A percentile compares a stretch with the other conserved stretches of the same genome.
Conservation (phyloP, 2,888 invertebrate genomes). For the Coremacera marginata region DNA sequence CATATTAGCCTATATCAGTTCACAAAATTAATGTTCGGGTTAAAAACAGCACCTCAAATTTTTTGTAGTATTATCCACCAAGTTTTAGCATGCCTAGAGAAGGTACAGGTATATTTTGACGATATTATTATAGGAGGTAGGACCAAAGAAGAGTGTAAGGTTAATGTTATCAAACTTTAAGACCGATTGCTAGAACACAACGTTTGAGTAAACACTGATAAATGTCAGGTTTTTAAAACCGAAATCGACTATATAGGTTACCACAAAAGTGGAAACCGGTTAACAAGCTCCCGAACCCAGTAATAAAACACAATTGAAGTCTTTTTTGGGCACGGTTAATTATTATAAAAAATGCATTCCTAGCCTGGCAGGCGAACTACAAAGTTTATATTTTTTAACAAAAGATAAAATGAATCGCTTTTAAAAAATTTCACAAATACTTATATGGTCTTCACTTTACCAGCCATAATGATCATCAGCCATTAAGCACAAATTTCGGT, state of each 20-base stretch:
- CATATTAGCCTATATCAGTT: not conserved
- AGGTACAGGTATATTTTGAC: slow-evolving; percentile 31
- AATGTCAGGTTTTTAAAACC: slow-evolving; percentile 31
- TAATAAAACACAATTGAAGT: slow-evolving; percentile 24
- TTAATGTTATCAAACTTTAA: slow-evolving; percentile 1
- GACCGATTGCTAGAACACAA: slow-evolving; percentile 27
- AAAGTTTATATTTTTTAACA: not conserved
- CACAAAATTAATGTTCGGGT: slow-evolving; percentile 21
- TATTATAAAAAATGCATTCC: slow-evolving; percentile 32
- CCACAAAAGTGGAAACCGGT: slow-evolving; percentile 22
- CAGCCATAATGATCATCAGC: slow-evolving; percentile 28
- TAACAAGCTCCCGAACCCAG: not conserved
- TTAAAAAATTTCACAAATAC: slow-evolving; percentile 24
- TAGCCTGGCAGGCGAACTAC: slow-evolving; percentile 1
- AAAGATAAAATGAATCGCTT: not conserved
- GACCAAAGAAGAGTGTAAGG: slow-evolving; percentile 4
- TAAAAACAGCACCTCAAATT: slow-evolving; percentile 38
- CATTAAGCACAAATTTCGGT: slow-evolving; percentile 26
- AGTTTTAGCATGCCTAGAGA: slow-evolving; percentile 28
- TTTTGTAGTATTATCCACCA: slow-evolving; percentile 32
- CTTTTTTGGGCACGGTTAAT: slow-evolving; percentile 31
- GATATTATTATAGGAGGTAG: slow-evolving; percentile 34
- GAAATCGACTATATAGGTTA: slow-evolving; percentile 16
- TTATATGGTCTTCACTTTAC: slow-evolving; percentile 27
- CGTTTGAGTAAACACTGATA: slow-evolving; percentile 28